These are phyloP conservation scores for Cherax quadricarinatus DNA, from an alignment of 1,140 invertebrate genomes.

Conservation along the genomic window DNA sequence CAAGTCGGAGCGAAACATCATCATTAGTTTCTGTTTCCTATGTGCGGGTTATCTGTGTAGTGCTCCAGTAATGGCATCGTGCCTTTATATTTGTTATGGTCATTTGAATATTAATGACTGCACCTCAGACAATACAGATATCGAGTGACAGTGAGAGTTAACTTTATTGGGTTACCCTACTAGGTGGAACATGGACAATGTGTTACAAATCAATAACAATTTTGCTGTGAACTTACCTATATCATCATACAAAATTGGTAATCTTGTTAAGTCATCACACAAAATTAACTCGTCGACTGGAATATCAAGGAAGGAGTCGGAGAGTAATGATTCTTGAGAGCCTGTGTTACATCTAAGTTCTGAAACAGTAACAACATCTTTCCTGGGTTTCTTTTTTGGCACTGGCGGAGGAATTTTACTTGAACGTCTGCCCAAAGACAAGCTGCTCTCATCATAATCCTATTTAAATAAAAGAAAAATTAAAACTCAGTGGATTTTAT, in stretches of 20 bases:
- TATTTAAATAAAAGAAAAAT: not conserved
- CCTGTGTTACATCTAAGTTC: too few species aligned
- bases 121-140: too few species aligned
- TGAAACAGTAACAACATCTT: not conserved
- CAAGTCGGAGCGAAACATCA: too few species aligned
- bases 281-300: slow-evolving; percentile 16
- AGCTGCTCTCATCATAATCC: not conserved
- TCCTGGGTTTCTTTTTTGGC: slow-evolving; percentile 34
- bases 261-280: slow-evolving; percentile 46
- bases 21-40: too few species aligned
- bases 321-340: not conserved
- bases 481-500: not conserved
- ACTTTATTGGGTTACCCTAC: too few species aligned
- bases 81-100: too few species aligned
- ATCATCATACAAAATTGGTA: slow-evolving; percentile 53
- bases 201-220: too few species aligned
- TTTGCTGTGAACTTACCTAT: slow-evolving; percentile 35
- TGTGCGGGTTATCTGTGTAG: too few species aligned
- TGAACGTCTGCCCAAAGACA: not conserved
- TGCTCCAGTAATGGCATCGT: too few species aligned
- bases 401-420: slow-evolving; percentile 43
- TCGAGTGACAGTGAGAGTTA: too few species aligned
- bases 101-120: too few species aligned
- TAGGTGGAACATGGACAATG: too few species aligned
- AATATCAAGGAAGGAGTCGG: slow-evolving; percentile 9